phyloP scores from a whole-genome alignment of 2,113 vertebrate genomes.

The Phycodurus eques region DNA sequence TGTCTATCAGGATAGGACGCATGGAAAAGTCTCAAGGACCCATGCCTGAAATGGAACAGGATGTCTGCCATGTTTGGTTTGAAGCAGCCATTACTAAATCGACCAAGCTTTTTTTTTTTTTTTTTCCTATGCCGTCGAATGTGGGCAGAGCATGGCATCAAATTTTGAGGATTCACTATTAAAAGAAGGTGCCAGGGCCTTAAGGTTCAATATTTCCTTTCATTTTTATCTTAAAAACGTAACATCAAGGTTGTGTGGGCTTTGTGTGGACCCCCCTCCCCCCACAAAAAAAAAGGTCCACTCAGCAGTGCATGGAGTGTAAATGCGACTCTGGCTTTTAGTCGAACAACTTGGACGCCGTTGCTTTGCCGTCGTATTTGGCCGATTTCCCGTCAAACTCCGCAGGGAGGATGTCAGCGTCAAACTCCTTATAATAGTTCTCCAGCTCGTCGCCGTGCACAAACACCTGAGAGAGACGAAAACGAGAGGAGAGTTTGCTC shows the following conservation, averaged over 20 bases:
- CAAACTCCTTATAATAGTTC: constrained; percentile 89
- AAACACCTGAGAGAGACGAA: constrained; percentile 77
- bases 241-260: neutral
- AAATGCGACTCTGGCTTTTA: constrained; percentile 57
- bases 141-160: no score
- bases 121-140: no score
- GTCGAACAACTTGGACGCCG: constrained; percentile 83
- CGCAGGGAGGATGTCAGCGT: constrained; percentile 85
- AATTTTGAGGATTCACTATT: no score
- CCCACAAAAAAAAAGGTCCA: neutral
- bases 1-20: no score
- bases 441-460: constrained; percentile 93
- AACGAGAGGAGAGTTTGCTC: neutral
- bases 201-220: no score
- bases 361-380: constrained; percentile 85
- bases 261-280: neutral
- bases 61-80: no score
- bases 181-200: no score
- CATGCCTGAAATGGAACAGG: no score
- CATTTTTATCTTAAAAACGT: no score
- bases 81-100: no score
- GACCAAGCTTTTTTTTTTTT: no score
- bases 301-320: constrained; percentile 25
- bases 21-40: no score
- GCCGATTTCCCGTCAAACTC: constrained; percentile 88